A percentile compares a stretch with the other conserved stretches of the same genome.
These are phyloP conservation scores for Synergus itoensis DNA, from an alignment of 2,888 invertebrate species.

Conservation along the genomic window DNA sequence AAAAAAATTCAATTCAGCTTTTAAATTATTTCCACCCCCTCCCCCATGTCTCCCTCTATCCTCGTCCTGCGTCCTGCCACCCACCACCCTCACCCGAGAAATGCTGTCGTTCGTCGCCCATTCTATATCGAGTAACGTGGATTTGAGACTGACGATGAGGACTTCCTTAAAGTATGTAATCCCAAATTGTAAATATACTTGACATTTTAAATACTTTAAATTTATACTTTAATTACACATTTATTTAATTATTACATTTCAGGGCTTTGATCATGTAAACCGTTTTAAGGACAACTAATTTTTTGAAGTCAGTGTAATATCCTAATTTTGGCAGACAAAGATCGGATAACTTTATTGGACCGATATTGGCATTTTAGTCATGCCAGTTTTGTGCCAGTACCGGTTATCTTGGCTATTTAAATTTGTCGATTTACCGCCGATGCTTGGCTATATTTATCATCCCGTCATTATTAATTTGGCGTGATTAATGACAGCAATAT, in stretches of 20 bases:
- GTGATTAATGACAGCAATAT: no score
- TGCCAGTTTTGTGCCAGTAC: no score
- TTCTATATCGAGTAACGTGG: not conserved
- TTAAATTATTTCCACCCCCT: conserved; percentile 76
- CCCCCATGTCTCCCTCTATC: conserved; percentile 45
- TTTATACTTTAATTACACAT: not conserved
- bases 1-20: conserved; percentile 78
- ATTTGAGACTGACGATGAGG: conserved; percentile 15
- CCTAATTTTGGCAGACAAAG: no score
- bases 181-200: not conserved
- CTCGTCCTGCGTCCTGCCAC: conserved; percentile 43
- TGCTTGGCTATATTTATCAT: no score
- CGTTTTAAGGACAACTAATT: no score
- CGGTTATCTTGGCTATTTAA: no score
- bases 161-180: conserved; percentile 10
- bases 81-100: conserved; percentile 58
- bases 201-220: not conserved
- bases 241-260: not conserved
- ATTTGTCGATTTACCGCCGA: no score
- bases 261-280: no score
- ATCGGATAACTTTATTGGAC: no score
- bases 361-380: no score
- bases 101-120: conserved; percentile 46
- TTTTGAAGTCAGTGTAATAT: no score
- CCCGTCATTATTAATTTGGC: no score